Base-by-base conservation (phyloP, 2,888 invertebrate genomes). In the Proisotoma minuta region DNA sequence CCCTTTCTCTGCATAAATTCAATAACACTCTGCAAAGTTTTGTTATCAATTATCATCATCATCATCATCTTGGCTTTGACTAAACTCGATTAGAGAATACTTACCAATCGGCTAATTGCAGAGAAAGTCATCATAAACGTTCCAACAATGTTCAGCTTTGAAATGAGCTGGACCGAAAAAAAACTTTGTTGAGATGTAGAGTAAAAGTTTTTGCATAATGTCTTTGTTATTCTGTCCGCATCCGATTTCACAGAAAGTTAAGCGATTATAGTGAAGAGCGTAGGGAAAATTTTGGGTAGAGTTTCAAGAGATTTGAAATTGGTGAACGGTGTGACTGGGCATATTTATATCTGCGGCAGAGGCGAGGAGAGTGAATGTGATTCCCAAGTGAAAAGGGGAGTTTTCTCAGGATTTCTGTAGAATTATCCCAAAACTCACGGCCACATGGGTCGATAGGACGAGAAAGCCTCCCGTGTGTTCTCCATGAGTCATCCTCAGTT, bases 401-500 rank as follows among this genome's bases (percentile, higher is more conserved):
- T 57, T 61, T 57, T 61, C 61, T 57, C 61, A 23, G 61, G 51
- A 61, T 57, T 61, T 61, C 23, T 27, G 60, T 50, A 29, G 60
- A 56, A 60, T 60, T 60, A 56, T 48, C 56, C 49, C 29, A 56
- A 56, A 60, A 48, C 50, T 52, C 27, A 52, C n/a, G 47, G 40
- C 28, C 18, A 54, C 23, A 8, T 48, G 60, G 60, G 60, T 60
- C 60, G 60, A 60, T 60, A 60, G 39, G 52, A 52, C 40, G 28
- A 47, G 56, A 48, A 56, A 23, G 56, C 53, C 47, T 28, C 18
- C 24, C 34, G 24, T 18, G 34, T 59, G 51, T 49, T 22, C 50
- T 56, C 62, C 62, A 62, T 68, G 67, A 68, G 56, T 68, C 67
- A 68, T 60, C 67, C 23, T 54, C 34, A 62, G 60, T 5, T n/a